These are phyloP conservation scores for Artibeus jamaicensis DNA, from an alignment of 2,797 vertebrate species.

Conservation along the genomic window DNA sequence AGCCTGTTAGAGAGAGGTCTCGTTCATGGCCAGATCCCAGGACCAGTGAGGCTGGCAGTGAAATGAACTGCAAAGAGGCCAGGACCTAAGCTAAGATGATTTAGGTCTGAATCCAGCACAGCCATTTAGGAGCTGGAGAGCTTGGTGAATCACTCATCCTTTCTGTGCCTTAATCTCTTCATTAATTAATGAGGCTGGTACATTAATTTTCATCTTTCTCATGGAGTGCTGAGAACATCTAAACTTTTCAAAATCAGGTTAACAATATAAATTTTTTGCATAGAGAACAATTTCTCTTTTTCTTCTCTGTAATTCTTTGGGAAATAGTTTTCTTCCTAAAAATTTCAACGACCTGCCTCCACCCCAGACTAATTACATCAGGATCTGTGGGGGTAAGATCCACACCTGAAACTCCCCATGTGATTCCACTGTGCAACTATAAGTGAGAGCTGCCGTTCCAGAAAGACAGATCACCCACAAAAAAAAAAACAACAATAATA, in stretches of 20 bases:
- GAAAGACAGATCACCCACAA: not conserved
- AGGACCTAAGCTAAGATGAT: not conserved
- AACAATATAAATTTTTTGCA: not conserved
- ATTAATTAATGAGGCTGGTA: not conserved
- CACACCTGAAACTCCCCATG: too few species aligned
- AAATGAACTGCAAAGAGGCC: not conserved
- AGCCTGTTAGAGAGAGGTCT: not conserved
- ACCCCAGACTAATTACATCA: not conserved
- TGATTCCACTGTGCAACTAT: not conserved
- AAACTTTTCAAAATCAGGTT: not conserved
- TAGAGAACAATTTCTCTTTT: not conserved
- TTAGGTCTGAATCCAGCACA: not conserved
- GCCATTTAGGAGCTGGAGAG: not conserved
- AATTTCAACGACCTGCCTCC: not conserved
- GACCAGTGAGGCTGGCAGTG: too few species aligned
- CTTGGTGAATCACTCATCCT: too few species aligned
- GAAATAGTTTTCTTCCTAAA: not conserved
- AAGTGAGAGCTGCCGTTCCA: not conserved
- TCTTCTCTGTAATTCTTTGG: not conserved
- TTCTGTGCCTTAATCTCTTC: not conserved
- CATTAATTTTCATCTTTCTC: not conserved
- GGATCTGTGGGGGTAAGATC: not conserved
- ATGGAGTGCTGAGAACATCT: not conserved
- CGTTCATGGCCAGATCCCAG: not conserved
- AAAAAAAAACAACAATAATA: not conserved